Conservation (phyloP, 2,888 invertebrate species). For the Eupithecia insigniata region DNA sequence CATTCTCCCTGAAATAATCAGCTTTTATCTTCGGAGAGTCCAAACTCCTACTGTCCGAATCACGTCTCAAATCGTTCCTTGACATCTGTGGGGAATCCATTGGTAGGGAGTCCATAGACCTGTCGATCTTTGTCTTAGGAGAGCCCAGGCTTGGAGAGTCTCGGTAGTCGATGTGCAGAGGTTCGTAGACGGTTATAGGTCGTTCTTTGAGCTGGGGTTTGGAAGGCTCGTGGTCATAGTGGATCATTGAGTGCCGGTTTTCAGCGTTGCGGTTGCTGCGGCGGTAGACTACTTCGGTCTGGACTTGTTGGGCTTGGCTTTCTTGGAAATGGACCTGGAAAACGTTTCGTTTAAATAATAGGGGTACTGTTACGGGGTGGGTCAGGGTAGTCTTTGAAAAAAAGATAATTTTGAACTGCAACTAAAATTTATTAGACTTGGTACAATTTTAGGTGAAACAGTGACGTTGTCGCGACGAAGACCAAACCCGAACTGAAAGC, state of each 20-base stretch:
- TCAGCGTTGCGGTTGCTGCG: conserved; percentile 72
- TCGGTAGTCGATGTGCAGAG: conserved; percentile 75
- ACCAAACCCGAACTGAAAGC: too few relatives aligned
- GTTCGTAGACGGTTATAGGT: conserved; percentile 77
- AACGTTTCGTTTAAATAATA: neutral
- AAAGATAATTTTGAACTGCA: too few relatives aligned
- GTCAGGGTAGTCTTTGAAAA: too few relatives aligned
- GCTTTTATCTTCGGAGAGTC: conserved; percentile 76
- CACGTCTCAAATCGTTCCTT: conserved; percentile 71
- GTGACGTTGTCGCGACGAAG: too few relatives aligned
- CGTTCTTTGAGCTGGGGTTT: conserved; percentile 76
- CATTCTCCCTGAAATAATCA: conserved; percentile 73
- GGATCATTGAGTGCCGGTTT: conserved; percentile 82
- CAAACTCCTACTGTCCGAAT: conserved; percentile 73
- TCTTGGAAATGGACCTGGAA: conserved; percentile 78
- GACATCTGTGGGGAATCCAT: conserved; percentile 78
- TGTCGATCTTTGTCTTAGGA: conserved; percentile 73
- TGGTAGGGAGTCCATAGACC: conserved; percentile 76
- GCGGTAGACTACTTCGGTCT: conserved; percentile 68
- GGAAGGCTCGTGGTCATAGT: conserved; percentile 75
- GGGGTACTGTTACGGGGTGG: too few relatives aligned
- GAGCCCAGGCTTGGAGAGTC: conserved; percentile 75
- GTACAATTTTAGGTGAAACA: too few relatives aligned
- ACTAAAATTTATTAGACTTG: too few relatives aligned
- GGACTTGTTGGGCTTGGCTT: conserved; percentile 52